Evolutionary conservation across 2,797 vertebrate genomes (phyloP).

Genomic region (Coilia nasus): DNA sequence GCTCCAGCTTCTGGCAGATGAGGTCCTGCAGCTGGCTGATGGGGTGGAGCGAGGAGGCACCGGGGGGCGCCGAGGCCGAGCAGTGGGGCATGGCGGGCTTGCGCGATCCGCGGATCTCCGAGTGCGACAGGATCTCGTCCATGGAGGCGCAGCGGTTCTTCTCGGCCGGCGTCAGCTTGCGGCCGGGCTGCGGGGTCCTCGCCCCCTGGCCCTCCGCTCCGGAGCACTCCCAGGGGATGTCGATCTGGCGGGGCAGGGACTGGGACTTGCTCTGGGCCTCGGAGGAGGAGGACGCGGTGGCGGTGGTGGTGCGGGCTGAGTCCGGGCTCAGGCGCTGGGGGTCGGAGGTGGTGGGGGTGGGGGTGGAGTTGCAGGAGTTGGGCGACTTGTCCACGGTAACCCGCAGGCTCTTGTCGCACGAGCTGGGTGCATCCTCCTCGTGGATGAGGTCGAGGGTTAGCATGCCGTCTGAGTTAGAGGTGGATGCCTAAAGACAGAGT

Average conservation of each 20-base stretch:
- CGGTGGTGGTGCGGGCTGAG: slow-evolving; percentile 38
- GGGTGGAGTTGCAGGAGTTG: slow-evolving; percentile 50
- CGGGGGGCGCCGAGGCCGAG: slow-evolving; percentile 17
- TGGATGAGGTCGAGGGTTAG: slow-evolving; percentile 93
- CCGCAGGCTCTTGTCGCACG: slow-evolving; percentile 69
- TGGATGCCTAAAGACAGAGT: slow-evolving; percentile 79
- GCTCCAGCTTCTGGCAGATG: slow-evolving; percentile 87
- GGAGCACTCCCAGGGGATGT: slow-evolving; percentile 62
- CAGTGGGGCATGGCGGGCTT: slow-evolving; percentile 50
- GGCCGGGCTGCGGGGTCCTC: slow-evolving; percentile 76
- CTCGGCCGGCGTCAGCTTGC: slow-evolving; percentile 70
- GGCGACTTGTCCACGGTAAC: slow-evolving; percentile 73
- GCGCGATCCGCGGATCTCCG: slow-evolving; percentile 60
- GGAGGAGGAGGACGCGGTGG: slow-evolving; percentile 70
- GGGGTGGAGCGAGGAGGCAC: slow-evolving; percentile 48
- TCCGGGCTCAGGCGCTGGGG: slow-evolving; percentile 56
- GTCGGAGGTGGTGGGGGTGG: slow-evolving; percentile 69
- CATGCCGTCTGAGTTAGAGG: slow-evolving; percentile 90
- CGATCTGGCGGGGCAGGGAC: slow-evolving; percentile 72
- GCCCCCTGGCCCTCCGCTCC: slow-evolving; percentile 60
- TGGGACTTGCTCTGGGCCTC: slow-evolving; percentile 68
- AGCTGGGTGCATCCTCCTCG: slow-evolving; percentile 77
- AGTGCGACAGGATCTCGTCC: slow-evolving; percentile 85
- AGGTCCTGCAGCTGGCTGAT: slow-evolving; percentile 84
- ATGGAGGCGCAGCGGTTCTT: slow-evolving; percentile 90